phyloP scores from a whole-genome alignment of 2,113 vertebrate genomes.

The Reinhardtius hippoglossoides region DNA sequence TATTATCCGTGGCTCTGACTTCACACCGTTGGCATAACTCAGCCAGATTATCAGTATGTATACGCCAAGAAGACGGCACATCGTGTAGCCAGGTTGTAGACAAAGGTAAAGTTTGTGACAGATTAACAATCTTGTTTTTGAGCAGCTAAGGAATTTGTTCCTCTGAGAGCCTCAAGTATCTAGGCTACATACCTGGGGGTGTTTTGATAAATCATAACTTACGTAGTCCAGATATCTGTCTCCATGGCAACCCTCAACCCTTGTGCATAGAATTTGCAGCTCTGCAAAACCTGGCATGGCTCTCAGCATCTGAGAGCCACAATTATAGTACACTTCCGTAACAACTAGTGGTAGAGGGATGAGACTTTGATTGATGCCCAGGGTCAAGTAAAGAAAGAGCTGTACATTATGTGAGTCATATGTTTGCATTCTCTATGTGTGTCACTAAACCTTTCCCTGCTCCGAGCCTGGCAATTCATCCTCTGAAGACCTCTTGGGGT shows the following conservation, averaged over 20 bases:
- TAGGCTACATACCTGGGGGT: conserved; percentile 51
- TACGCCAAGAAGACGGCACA: background rate
- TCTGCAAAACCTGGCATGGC: conserved; percentile 33
- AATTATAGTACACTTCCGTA: conserved; percentile 24
- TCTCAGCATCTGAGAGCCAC: conserved; percentile 45
- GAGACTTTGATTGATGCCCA: conserved; percentile 5
- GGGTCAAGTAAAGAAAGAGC: conserved; percentile 19
- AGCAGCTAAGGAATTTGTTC: conserved; percentile 1
- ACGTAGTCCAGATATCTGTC: conserved; percentile 65
- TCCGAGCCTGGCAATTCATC: background rate
- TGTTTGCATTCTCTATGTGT: background rate
- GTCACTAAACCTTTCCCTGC: conserved; percentile 5
- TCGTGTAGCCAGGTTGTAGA: too few species aligned
- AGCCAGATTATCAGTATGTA: background rate
- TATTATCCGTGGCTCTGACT: conserved; percentile 28
- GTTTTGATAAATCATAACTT: conserved; percentile 65
- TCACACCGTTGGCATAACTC: conserved; percentile 9
- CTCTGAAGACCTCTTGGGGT: conserved; percentile 26
- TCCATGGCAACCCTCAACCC: conserved; percentile 74
- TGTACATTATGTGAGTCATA: background rate
- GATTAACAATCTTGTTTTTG: conserved; percentile 12
- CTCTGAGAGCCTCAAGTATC: conserved; percentile 41
- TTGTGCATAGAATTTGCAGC: conserved; percentile 41
- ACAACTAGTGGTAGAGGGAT: conserved; percentile 2
- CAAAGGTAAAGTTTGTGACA: conserved; percentile 1